Evolutionary conservation across 2,797 vertebrate genomes (phyloP).

Genomic region (Pampus argenteus): DNA sequence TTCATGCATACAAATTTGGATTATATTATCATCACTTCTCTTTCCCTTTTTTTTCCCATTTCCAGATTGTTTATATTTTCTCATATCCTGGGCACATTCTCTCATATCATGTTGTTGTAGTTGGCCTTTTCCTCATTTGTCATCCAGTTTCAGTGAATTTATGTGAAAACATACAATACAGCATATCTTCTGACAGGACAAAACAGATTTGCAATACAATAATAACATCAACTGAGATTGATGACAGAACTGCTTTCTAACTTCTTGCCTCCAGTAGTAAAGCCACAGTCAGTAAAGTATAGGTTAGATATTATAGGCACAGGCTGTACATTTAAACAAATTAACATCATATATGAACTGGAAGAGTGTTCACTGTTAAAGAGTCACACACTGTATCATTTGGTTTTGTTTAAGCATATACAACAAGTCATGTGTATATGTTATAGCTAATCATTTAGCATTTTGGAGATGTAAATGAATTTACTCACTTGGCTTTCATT

Average conservation of each 20-base stretch:
- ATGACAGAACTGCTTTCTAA: slow-evolving; percentile 41
- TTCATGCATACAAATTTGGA: slow-evolving; percentile 34
- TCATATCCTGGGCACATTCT: background rate
- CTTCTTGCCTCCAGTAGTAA: slow-evolving; percentile 10
- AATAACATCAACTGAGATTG: slow-evolving; percentile 39
- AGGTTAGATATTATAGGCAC: slow-evolving; percentile 36
- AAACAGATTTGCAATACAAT: slow-evolving; percentile 50
- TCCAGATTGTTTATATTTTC: slow-evolving; percentile 19
- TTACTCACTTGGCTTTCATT: background rate
- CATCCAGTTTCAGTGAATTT: slow-evolving; percentile 40
- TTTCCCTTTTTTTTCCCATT: background rate
- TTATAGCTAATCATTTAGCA: background rate
- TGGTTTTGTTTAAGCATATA: background rate
- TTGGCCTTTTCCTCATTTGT: slow-evolving; percentile 36
- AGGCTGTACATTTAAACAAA: background rate
- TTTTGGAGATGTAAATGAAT: background rate
- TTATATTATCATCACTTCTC: slow-evolving; percentile 20
- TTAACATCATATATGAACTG: background rate
- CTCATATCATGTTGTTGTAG: background rate
- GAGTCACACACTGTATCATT: background rate
- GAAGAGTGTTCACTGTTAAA: slow-evolving; percentile 9
- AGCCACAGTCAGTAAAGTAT: background rate
- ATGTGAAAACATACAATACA: slow-evolving; percentile 34
- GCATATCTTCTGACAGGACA: slow-evolving; percentile 30
- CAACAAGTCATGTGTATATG: background rate